phyloP scores from a whole-genome alignment of 2,113 vertebrate genomes.

The Phaethon lepturus region DNA sequence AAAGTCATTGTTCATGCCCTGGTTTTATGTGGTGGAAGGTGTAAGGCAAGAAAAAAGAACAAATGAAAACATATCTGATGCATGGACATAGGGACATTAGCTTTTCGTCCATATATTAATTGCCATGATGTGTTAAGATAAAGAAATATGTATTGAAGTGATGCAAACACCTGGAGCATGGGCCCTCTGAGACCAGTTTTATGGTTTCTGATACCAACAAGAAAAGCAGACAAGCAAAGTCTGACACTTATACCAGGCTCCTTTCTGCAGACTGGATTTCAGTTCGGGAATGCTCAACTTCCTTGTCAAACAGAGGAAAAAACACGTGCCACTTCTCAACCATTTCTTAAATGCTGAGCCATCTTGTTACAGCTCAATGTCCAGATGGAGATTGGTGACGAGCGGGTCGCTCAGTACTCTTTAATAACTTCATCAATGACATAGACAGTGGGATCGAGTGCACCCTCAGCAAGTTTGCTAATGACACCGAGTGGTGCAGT shows the following conservation, averaged over 20 bases:
- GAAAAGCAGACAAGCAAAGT: background rate
- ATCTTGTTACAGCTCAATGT: too few species aligned
- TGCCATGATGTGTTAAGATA: background rate
- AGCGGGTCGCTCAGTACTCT: too few species aligned
- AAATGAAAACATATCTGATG: background rate
- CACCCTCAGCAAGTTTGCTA: too few species aligned
- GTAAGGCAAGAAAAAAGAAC: background rate
- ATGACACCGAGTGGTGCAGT: too few species aligned
- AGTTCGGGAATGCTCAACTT: background rate
- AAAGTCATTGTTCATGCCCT: background rate
- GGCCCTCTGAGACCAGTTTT: background rate
- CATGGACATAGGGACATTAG: rapidly evolving
- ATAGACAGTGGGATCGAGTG: too few species aligned
- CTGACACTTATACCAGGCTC: background rate
- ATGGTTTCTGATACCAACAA: background rate
- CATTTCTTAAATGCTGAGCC: background rate
- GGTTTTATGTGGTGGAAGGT: background rate
- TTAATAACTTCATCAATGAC: too few species aligned
- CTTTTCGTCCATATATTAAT: background rate
- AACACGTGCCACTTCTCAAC: background rate
- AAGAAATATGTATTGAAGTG: background rate
- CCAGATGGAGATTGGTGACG: too few species aligned
- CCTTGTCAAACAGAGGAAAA: background rate
- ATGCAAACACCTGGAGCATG: background rate
- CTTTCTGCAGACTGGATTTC: background rate